These are phyloP conservation scores for Microctenopoma steveboyesi DNA, from an alignment of 2,797 vertebrate species.

Conservation along the genomic window DNA sequence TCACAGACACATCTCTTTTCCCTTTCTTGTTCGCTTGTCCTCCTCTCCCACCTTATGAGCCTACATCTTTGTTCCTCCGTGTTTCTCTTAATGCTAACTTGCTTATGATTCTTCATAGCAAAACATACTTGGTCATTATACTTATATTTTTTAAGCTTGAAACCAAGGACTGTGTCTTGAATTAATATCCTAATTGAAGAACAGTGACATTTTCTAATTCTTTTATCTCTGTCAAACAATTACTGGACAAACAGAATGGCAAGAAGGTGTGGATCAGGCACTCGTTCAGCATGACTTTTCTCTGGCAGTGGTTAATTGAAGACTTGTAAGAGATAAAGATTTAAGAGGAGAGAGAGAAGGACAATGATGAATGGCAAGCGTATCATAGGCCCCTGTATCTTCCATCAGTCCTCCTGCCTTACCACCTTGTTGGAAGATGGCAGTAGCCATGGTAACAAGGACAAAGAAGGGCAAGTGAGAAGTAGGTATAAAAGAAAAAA, in stretches of 20 bases:
- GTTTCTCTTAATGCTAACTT: slow-evolving; percentile 35
- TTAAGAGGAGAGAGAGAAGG: slow-evolving; percentile 46
- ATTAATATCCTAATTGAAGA: slow-evolving; percentile 8
- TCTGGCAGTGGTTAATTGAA: slow-evolving; percentile 58
- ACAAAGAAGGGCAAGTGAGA: slow-evolving; percentile 54
- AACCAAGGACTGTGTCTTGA: neutral
- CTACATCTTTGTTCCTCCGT: slow-evolving; percentile 38
- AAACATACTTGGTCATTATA: slow-evolving; percentile 13
- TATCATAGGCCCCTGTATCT: slow-evolving; percentile 49
- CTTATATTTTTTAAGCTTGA: slow-evolving; percentile 4
- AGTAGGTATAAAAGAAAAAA: slow-evolving; percentile 42
- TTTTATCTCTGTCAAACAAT: slow-evolving; percentile 39
- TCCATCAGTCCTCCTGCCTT: slow-evolving; percentile 44
- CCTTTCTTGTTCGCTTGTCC: slow-evolving; percentile 50
- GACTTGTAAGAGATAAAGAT: slow-evolving; percentile 59
- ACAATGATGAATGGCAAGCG: slow-evolving; percentile 51
- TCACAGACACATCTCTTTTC: slow-evolving; percentile 60
- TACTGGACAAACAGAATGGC: slow-evolving; percentile 23
- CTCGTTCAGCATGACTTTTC: slow-evolving; percentile 46
- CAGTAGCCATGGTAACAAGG: slow-evolving; percentile 68
- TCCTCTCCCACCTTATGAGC: slow-evolving; percentile 37
- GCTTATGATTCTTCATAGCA: slow-evolving; percentile 1
- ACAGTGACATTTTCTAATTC: slow-evolving; percentile 13
- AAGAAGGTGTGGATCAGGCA: slow-evolving; percentile 7
- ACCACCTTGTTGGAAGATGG: slow-evolving; percentile 36